phyloP scores from a whole-genome alignment of 2,797 vertebrate genomes.

The Enteromius thamalakanensis region DNA sequence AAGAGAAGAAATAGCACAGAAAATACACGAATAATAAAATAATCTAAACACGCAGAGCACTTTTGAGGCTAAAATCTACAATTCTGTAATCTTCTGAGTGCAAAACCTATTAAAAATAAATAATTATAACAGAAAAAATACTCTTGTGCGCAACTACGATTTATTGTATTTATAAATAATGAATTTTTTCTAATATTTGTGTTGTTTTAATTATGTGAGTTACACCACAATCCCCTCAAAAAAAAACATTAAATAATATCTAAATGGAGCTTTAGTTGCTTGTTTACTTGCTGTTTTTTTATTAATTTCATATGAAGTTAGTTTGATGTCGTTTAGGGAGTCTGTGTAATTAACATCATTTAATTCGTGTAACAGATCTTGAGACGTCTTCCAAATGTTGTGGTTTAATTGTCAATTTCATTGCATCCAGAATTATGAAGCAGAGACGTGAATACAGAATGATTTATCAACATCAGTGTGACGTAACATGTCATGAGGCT shows the following conservation, averaged over 20 bases:
- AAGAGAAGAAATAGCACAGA: no score
- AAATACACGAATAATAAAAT: no score
- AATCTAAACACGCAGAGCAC: no score
- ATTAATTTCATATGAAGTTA: neutral
- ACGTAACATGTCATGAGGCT: neutral
- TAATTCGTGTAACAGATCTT: neutral
- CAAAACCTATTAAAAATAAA: neutral
- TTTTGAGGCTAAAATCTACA: no score
- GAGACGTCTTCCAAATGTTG: neutral
- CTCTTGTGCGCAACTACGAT: neutral
- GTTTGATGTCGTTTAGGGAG: neutral
- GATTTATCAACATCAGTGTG: neutral
- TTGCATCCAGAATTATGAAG: neutral
- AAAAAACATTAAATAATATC: neutral
- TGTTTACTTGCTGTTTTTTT: neutral
- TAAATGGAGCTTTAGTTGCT: neutral
- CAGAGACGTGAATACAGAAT: neutral
- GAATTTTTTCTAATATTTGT: neutral
- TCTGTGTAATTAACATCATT: neutral
- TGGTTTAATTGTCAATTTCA: slow-evolving; percentile 25
- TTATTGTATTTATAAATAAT: neutral
- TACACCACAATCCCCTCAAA: neutral
- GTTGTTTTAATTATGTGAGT: neutral
- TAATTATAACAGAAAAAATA: neutral
- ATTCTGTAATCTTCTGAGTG: neutral